Conservation (phyloP, 2,797 vertebrate genomes). For the Furcifer pardalis region DNA sequence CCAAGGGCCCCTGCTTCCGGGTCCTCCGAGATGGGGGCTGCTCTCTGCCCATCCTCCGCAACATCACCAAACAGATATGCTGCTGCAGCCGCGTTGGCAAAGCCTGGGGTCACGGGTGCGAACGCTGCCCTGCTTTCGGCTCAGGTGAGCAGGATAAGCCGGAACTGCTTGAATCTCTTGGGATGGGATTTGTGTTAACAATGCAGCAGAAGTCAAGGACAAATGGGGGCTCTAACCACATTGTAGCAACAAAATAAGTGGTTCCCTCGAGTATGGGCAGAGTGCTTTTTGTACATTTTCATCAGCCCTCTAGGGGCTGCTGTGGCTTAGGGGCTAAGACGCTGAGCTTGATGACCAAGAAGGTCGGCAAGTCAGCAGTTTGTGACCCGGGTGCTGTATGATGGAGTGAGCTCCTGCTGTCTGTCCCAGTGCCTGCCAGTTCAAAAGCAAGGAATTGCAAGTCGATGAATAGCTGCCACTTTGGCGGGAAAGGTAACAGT, state of each 20-base stretch:
- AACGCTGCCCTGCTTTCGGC: slow-evolving; percentile 85
- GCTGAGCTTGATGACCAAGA: too few relatives aligned
- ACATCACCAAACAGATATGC: slow-evolving; percentile 94
- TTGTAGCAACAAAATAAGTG: too few relatives aligned
- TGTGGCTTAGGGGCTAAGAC: too few relatives aligned
- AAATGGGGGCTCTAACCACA: not conserved
- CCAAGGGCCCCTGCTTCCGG: slow-evolving; percentile 88
- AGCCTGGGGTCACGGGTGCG: slow-evolving; percentile 86
- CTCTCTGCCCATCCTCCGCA: slow-evolving; percentile 86
- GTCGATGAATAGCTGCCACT: too few relatives aligned
- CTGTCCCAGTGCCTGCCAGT: too few relatives aligned
- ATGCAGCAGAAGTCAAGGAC: too few relatives aligned
- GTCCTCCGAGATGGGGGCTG: slow-evolving; percentile 81
- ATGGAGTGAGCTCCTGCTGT: too few relatives aligned
- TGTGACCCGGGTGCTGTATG: too few relatives aligned
- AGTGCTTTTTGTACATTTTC: not conserved
- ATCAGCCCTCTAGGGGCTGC: too few relatives aligned
- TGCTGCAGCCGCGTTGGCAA: slow-evolving; percentile 94
- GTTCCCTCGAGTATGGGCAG: not conserved
- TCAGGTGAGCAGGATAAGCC: slow-evolving; percentile 76
- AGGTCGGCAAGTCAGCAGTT: too few relatives aligned
- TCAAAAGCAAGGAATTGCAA: too few relatives aligned
- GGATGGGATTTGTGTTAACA: not conserved
- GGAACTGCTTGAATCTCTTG: not conserved
- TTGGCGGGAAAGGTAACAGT: too few relatives aligned